Evolutionary conservation across 2,797 vertebrate species (phyloP).

Genomic region (Pogoniulus pusillus): DNA sequence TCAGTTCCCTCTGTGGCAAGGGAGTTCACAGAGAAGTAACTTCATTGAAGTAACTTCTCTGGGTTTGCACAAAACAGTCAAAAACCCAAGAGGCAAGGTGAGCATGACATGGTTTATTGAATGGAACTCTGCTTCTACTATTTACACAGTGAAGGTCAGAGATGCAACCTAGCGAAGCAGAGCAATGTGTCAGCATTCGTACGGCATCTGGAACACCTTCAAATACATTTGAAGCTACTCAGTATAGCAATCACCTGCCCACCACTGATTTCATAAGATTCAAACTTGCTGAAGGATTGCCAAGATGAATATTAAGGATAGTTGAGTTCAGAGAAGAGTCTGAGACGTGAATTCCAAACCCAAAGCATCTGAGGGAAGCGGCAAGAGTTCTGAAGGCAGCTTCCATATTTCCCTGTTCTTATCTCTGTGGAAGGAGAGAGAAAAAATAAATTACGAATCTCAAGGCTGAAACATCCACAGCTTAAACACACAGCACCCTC

Average conservation of each 20-base stretch:
- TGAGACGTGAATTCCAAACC: constrained; percentile 33
- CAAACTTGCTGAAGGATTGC: constrained; percentile 29
- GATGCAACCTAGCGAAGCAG: neutral
- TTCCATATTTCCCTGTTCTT: constrained; percentile 47
- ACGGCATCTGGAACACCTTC: constrained; percentile 10
- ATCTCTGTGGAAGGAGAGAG: constrained; percentile 70
- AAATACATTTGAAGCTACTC: constrained; percentile 43
- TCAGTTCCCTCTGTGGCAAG: too few relatives aligned
- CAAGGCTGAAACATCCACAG: neutral
- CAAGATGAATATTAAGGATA: constrained; percentile 37
- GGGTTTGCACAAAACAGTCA: constrained; percentile 4
- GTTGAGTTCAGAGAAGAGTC: constrained; percentile 44
- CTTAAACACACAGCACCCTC: neutral
- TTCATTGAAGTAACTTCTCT: too few relatives aligned
- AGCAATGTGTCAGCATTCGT: neutral
- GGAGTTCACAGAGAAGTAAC: too few relatives aligned
- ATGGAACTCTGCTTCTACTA: constrained; percentile 39
- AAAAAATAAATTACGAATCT: constrained; percentile 24
- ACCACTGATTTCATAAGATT: constrained; percentile 33
- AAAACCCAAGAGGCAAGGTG: constrained; percentile 21
- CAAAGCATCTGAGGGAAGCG: constrained; percentile 28
- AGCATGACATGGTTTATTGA: constrained; percentile 70
- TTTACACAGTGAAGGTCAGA: constrained; percentile 48
- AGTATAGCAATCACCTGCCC: constrained; percentile 35
- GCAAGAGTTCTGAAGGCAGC: constrained; percentile 62